Conservation (phyloP, 1,140 invertebrate genomes). For the Nylanderia fulva region DNA sequence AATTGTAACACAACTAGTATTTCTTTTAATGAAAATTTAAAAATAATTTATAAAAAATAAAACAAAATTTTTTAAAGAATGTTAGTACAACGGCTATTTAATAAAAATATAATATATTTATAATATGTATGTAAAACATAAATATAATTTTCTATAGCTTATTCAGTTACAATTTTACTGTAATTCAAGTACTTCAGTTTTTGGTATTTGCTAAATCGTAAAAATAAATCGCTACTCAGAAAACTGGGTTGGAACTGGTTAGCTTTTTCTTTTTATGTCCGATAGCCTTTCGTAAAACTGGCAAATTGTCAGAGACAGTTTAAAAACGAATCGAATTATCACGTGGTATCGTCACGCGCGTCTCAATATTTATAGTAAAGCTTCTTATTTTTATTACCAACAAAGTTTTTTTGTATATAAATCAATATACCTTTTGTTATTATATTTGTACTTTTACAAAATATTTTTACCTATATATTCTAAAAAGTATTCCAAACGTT, state of each 20-base stretch:
- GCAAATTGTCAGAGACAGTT: constrained; percentile 68
- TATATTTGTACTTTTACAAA: constrained; percentile 6
- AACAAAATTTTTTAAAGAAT: constrained; percentile 13
- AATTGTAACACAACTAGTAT: no score
- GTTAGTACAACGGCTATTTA: background rate
- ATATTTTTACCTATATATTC: background rate
- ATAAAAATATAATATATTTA: background rate
- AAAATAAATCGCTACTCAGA: constrained; percentile 65
- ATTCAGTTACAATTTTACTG: background rate
- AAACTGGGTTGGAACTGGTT: constrained; percentile 60
- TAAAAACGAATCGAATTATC: constrained; percentile 51
- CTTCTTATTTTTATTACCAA: background rate
- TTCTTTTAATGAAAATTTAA: background rate
- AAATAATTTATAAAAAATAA: background rate
- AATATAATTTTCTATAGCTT: background rate
- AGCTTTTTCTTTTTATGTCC: constrained; percentile 39
- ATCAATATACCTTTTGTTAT: background rate
- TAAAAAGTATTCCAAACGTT: background rate
- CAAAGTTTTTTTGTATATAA: background rate
- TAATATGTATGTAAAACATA: background rate
- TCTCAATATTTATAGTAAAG: background rate
- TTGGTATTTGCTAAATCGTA: constrained; percentile 31
- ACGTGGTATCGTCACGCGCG: background rate
- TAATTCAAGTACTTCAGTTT: background rate
- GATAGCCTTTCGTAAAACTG: constrained; percentile 63